Evolutionary conservation across 1,140 invertebrate species (phyloP).

Genomic region (Trichomalopsis sarcophagae): DNA sequence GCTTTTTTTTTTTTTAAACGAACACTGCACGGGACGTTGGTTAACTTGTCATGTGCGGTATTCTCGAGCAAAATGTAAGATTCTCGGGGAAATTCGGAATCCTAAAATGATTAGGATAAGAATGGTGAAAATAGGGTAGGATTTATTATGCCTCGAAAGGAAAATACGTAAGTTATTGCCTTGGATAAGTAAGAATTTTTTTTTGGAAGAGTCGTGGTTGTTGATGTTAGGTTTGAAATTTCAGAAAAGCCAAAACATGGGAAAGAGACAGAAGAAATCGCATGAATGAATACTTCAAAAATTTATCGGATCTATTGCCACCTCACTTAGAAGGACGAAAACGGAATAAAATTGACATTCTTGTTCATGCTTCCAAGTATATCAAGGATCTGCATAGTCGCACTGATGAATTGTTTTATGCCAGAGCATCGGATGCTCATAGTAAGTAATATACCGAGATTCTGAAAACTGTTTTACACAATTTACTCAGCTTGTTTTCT

Average conservation of each 20-base stretch:
- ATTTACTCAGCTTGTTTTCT: neutral
- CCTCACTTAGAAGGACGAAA: conserved; percentile 73
- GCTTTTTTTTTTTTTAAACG: conserved; percentile 10
- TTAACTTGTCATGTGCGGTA: neutral
- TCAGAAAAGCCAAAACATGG: conserved; percentile 75
- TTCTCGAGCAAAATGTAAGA: neutral
- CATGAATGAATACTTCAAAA: conserved; percentile 74
- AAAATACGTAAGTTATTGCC: conserved; percentile 67
- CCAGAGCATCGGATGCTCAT: conserved; percentile 68
- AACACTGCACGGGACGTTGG: neutral
- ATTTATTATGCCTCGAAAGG: conserved; percentile 72
- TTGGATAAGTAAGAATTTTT: conserved; percentile 15
- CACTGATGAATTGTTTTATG: conserved; percentile 69
- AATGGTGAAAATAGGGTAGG: conserved; percentile 41
- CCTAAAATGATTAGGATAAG: conserved; percentile 37
- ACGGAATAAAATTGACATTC: conserved; percentile 74
- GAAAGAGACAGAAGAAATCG: conserved; percentile 75
- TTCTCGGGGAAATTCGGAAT: neutral
- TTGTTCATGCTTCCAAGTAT: conserved; percentile 73
- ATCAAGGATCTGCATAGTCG: conserved; percentile 74
- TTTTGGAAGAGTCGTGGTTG: conserved; percentile 9
- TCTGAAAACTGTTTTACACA: neutral
- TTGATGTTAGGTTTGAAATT: conserved; percentile 31
- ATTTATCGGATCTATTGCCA: conserved; percentile 72
- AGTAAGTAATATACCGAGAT: conserved; percentile 59